Conservation (phyloP, 1,140 invertebrate genomes). For the Tribolium castaneum region DNA sequence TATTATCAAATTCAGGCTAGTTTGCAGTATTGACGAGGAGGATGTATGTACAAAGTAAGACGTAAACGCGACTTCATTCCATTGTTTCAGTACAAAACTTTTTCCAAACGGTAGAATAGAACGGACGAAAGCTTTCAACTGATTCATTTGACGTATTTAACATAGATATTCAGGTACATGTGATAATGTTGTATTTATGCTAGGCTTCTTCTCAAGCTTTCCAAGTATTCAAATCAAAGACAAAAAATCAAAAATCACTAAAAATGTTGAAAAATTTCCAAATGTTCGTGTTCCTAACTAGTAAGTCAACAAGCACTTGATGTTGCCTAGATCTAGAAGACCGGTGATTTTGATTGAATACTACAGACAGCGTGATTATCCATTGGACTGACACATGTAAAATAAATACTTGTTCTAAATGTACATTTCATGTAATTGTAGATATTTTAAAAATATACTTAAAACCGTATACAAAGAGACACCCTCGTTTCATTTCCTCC, state of each 20-base stretch:
- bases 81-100: constrained; percentile 39
- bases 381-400: constrained; percentile 42
- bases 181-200: constrained; percentile 43
- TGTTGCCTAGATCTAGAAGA: constrained; percentile 29
- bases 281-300: constrained; percentile 25
- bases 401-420: constrained; percentile 40
- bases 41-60: constrained; percentile 19
- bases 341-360: constrained; percentile 37
- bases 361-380: constrained; percentile 31
- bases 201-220: constrained; percentile 39
- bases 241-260: constrained; percentile 7
- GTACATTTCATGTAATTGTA: constrained; percentile 43
- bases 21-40: constrained; percentile 36
- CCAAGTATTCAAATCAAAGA: constrained; percentile 41
- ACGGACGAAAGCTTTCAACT: not conserved
- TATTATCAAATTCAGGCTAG: constrained; percentile 35
- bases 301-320: constrained; percentile 19
- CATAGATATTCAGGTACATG: constrained; percentile 41
- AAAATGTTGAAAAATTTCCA: constrained; percentile 19
- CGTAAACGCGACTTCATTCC: constrained; percentile 18
- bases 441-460: constrained; percentile 41
- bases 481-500: not conserved
- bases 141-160: constrained; percentile 22
- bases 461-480: constrained; percentile 14
- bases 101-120: constrained; percentile 1